These are phyloP conservation scores for Chunga burmeisteri DNA, from an alignment of 2,113 vertebrate species.

Conservation along the genomic window DNA sequence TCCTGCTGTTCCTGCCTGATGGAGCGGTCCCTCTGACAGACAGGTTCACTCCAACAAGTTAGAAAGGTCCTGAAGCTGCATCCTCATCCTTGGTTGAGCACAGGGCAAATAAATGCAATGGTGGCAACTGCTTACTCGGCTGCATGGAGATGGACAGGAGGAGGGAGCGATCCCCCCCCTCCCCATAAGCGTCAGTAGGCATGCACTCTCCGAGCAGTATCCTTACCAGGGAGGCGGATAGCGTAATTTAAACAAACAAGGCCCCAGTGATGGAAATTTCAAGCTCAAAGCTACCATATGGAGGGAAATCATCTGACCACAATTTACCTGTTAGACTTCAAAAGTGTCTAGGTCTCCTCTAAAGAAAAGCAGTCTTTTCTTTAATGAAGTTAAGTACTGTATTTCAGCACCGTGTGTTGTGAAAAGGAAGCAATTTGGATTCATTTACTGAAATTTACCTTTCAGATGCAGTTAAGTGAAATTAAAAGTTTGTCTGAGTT, in stretches of 20 bases:
- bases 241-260: slow-evolving; percentile 58
- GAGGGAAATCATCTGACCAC: slow-evolving; percentile 38
- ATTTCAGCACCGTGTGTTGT: slow-evolving; percentile 63
- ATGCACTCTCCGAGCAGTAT: not conserved
- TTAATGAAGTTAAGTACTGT: slow-evolving; percentile 71
- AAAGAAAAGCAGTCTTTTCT: slow-evolving; percentile 73
- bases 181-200: not conserved
- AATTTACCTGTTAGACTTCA: slow-evolving; percentile 66
- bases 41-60: not conserved
- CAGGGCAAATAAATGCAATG: not conserved
- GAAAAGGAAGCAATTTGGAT: slow-evolving; percentile 71
- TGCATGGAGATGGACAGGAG: not conserved
- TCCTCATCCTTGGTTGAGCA: not conserved
- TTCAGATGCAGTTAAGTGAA: slow-evolving; percentile 68
- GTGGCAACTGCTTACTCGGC: not conserved
- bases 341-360: slow-evolving; percentile 59
- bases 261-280: slow-evolving; percentile 54
- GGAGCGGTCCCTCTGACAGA: not conserved
- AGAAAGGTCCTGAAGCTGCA: not conserved
- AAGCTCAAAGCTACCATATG: slow-evolving; percentile 47
- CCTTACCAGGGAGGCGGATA: not conserved
- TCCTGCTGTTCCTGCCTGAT: not conserved
- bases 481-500: slow-evolving; percentile 46
- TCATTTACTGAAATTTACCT: slow-evolving; percentile 71
- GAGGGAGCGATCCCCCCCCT: not conserved